Base-by-base conservation (phyloP, 1,140 invertebrate species). In the Daktulosphaira vitifoliae region DNA sequence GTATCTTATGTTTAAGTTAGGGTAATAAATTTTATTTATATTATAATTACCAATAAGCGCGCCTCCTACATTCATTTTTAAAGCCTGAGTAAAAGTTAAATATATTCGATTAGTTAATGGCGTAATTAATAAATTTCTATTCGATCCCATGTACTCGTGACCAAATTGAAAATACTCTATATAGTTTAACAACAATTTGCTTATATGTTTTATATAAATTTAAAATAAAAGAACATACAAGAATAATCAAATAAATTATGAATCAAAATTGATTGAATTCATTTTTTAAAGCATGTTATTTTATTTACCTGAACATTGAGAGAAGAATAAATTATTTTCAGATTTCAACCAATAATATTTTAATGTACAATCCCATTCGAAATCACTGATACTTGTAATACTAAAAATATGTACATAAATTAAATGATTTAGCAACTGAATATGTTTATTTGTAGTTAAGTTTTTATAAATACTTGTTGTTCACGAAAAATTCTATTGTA, bases 81-180 rank as follows among this genome's bases (percentile, higher is more conserved):
- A 76, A 0, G 90, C 90, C 76, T 93, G 91, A 0, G 92, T 94
- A 9, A 95, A 86, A 0, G 91, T 93, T 4, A 95, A 78, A 74
- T 93, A 94, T 69, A 94, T 92, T 66, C 91, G 80, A 74, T 95
- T 92, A 1, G 92, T 95, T 3, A 95, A 75, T 8, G 92, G 90
- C 0, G 92, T 95, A 16, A 94, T 88, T 2, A 96, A 90, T 42
- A 95, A 77, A 66, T 90, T 81, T 2, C 88, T 89, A 76, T 92
- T 93, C 1, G 94, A 77, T 0, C 92, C 92, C 90, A 94, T 93
- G 71, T 94, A 95, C 73, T 95, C 92, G 71, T 93, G 95, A 13
- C 91, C 91, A 72, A 93, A 95, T 66, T 91, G 85, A 73, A 95
- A 94, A 33, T 77, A 73, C 1, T n/a, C 42, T 46, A 33, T 18